phyloP scores from a whole-genome alignment of 2,888 invertebrate species.

The Drosophila limbata region DNA sequence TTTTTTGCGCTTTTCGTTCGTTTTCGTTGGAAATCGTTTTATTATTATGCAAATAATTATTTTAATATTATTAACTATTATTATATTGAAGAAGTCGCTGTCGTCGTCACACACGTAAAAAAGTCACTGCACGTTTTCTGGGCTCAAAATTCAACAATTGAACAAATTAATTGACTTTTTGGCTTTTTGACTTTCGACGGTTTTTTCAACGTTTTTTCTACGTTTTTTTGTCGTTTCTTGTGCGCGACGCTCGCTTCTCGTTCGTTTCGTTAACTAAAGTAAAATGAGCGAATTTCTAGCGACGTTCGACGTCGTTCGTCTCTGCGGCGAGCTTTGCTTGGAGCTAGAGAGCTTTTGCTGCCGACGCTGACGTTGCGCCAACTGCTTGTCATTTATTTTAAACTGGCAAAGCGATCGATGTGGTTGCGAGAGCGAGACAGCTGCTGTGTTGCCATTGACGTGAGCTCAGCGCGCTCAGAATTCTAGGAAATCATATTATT shows the following conservation, averaged over 20 bases:
- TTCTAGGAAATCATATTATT: conserved; percentile 71
- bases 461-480: conserved; percentile 57
- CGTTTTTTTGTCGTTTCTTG: conserved; percentile 37
- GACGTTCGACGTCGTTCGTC: not conserved
- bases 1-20: conserved; percentile 63
- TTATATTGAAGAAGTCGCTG: conserved; percentile 28
- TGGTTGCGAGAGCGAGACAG: conserved; percentile 42
- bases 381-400: conserved; percentile 47
- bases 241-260: conserved; percentile 79
- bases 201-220: conserved; percentile 21
- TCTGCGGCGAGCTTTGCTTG: conserved; percentile 29
- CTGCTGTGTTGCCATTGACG: conserved; percentile 40
- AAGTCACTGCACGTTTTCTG: conserved; percentile 32
- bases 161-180: conserved; percentile 29
- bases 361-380: conserved; percentile 3
- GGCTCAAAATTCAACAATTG: conserved; percentile 27
- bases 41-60: conserved; percentile 21
- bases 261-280: conserved; percentile 83
- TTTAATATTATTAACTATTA: conserved; percentile 12
- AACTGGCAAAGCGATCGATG: conserved; percentile 46
- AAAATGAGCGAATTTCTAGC: conserved; percentile 66
- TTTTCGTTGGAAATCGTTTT: conserved; percentile 42
- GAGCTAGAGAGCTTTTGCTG: conserved; percentile 30
- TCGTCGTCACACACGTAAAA: conserved; percentile 48
- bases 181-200: conserved; percentile 19